Conservation (phyloP, 2,888 invertebrate genomes). For the Balanococcus diminutus region DNA sequence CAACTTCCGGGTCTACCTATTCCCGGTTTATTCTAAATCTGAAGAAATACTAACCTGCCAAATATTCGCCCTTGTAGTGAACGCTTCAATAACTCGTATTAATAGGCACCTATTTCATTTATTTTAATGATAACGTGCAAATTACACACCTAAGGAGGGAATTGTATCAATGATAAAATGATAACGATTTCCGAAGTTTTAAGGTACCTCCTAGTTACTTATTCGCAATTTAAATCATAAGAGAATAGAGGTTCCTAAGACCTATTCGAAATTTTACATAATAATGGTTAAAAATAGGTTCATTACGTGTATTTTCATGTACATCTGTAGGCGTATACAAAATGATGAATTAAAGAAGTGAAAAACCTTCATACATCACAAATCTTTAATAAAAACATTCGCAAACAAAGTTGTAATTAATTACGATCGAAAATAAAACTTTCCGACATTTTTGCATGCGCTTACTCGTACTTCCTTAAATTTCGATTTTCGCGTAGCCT, state of each 20-base stretch:
- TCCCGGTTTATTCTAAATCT: neutral
- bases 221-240: neutral
- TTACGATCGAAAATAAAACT: neutral
- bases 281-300: neutral
- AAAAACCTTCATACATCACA: neutral
- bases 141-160: neutral
- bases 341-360: neutral
- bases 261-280: neutral
- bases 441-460: neutral
- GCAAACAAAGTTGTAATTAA: neutral
- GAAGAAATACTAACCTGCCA: neutral
- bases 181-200: neutral
- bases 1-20: neutral
- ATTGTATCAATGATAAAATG: neutral
- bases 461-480: neutral
- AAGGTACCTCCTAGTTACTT: too few relatives aligned
- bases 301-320: neutral
- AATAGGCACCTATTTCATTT: neutral
- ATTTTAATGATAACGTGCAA: neutral
- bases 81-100: neutral
- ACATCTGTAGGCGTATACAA: neutral
- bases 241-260: neutral
- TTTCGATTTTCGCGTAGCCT: neutral
- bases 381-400: neutral
- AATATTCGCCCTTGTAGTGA: neutral